phyloP scores from a whole-genome alignment of 2,113 vertebrate genomes.

The Accipiter virgatus region DNA sequence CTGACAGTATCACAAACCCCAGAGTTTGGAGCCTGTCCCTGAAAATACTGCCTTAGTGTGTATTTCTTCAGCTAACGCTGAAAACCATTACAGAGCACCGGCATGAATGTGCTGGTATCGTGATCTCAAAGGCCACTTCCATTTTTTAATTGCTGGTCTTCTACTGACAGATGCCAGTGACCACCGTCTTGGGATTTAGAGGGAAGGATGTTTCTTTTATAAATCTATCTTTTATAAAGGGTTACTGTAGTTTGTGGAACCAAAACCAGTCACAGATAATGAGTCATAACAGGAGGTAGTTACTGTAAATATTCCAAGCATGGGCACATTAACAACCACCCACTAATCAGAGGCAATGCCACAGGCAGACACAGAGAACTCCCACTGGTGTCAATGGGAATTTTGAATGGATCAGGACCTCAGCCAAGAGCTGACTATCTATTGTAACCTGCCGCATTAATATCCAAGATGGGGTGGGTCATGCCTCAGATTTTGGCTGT shows the following conservation, averaged over 20 bases:
- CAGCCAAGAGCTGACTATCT: neutral
- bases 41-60: neutral
- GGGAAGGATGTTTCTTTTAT: neutral
- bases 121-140: neutral
- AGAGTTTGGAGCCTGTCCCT: neutral
- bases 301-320: conserved; percentile 62
- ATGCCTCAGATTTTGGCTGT: neutral
- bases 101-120: neutral
- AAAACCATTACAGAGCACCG: neutral
- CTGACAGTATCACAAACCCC: neutral
- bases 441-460: neutral
- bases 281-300: conserved; percentile 51
- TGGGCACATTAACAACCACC: conserved; percentile 57
- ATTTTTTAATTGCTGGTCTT: neutral
- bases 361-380: conserved; percentile 31
- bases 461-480: neutral
- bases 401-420: conserved; percentile 21
- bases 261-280: conserved; percentile 8
- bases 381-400: conserved; percentile 18
- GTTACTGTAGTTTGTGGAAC: neutral
- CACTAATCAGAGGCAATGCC: conserved; percentile 40
- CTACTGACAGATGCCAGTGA: neutral
- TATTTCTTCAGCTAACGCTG: neutral
- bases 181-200: neutral
- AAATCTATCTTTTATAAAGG: neutral